These are phyloP conservation scores for Heliconius nattereri DNA, from an alignment of 1,140 invertebrate species.

Conservation along the genomic window DNA sequence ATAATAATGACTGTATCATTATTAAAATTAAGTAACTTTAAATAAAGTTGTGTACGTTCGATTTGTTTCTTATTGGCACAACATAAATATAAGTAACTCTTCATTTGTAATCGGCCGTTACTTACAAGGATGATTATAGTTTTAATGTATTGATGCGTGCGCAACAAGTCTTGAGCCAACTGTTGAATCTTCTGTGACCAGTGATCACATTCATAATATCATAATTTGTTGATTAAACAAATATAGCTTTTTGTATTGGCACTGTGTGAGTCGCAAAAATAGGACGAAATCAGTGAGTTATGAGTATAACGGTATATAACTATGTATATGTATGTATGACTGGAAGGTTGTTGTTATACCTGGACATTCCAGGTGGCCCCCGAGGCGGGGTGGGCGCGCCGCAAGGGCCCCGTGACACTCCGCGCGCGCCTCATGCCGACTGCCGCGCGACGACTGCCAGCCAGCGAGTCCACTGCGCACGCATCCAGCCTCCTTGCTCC, in stretches of 20 bases:
- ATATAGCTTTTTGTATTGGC: constrained; percentile 19
- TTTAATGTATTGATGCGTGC: constrained; percentile 67
- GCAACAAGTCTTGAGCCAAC: constrained; percentile 77
- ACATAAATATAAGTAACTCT: neutral
- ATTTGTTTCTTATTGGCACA: neutral
- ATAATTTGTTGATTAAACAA: constrained; percentile 43
- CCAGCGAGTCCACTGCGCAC: constrained; percentile 55
- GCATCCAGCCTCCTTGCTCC: constrained; percentile 70
- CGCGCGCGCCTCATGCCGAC: constrained; percentile 82
- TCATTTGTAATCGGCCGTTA: constrained; percentile 17
- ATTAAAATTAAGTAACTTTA: too few relatives aligned
- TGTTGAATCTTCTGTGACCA: constrained; percentile 64
- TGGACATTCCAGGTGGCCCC: constrained; percentile 88
- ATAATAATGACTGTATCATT: too few relatives aligned
- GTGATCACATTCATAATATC: constrained; percentile 48
- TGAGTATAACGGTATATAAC: neutral
- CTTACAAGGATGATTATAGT: constrained; percentile 51
- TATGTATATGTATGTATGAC: constrained; percentile 1
- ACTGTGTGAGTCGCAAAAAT: neutral
- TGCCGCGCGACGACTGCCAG: constrained; percentile 56
- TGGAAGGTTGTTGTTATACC: constrained; percentile 62
- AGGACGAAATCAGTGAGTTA: neutral
- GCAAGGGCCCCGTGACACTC: constrained; percentile 82
- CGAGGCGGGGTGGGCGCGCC: constrained; percentile 85
- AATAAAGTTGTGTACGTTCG: too few relatives aligned